phyloP scores from a whole-genome alignment of 2,113 vertebrate species.

The Hipposideros armiger region DNA sequence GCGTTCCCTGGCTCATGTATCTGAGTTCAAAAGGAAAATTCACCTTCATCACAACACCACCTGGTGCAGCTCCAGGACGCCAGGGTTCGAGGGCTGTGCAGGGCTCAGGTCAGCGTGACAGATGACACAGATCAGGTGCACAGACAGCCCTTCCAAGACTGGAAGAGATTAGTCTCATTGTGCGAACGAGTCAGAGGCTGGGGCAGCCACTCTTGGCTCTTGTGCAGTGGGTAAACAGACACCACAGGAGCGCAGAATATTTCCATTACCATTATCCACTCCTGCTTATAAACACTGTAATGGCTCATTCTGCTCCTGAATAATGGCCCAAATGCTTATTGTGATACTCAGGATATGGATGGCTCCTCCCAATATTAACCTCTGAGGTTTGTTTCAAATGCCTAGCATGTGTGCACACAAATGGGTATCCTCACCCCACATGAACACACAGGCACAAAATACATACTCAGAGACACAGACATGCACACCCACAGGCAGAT shows the following conservation, averaged over 20 bases:
- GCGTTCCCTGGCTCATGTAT: fast-evolving
- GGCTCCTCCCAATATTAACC: neutral
- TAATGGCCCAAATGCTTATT: neutral
- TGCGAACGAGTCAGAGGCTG: too few species aligned
- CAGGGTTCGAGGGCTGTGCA: neutral
- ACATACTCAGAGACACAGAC: neutral
- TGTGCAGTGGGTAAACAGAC: too few species aligned
- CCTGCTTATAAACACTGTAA: neutral
- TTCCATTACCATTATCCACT: neutral
- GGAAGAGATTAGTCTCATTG: neutral
- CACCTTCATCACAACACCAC: neutral
- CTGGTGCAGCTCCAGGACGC: neutral
- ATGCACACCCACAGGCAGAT: neutral
- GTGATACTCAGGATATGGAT: neutral
- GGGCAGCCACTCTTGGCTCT: neutral
- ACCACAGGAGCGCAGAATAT: neutral
- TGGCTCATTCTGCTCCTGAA: neutral
- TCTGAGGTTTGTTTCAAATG: neutral
- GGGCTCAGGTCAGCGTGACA: neutral
- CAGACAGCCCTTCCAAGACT: neutral
- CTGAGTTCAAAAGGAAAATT: neutral
- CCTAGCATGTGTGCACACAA: neutral
- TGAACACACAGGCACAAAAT: neutral
- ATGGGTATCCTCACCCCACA: too few species aligned
- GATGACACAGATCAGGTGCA: neutral